A percentile compares a stretch with the other conserved stretches of the same genome.
phyloP scores from a whole-genome alignment of 2,888 invertebrate species.

The Emmelina monodactyla region DNA sequence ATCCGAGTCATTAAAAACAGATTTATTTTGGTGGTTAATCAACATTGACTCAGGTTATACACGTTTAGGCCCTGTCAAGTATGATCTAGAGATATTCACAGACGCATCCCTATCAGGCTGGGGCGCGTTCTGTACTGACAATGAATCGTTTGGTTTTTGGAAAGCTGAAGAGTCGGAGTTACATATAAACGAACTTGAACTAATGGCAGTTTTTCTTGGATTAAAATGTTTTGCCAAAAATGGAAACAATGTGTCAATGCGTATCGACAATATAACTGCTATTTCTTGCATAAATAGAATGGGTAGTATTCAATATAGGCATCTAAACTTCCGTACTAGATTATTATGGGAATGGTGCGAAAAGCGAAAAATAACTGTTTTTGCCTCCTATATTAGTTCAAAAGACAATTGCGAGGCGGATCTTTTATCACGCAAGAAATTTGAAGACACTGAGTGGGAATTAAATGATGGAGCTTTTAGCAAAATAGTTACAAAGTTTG shows the following conservation, averaged over 20 bases:
- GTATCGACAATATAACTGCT: neutral
- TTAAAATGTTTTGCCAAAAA: neutral
- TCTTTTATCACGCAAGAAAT: neutral
- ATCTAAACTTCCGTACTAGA: neutral
- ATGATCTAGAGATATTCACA: neutral
- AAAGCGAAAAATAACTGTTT: neutral
- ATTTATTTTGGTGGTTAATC: neutral
- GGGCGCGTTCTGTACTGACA: neutral
- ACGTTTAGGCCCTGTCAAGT: neutral
- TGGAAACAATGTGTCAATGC: neutral
- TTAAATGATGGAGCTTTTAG: neutral
- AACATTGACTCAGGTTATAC: neutral
- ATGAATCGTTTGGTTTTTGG: neutral
- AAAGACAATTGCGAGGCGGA: neutral
- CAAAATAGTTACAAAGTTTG: neutral
- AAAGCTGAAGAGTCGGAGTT: neutral
- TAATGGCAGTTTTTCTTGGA: neutral
- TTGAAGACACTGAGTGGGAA: conserved; percentile 1
- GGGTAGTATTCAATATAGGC: neutral
- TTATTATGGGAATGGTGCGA: neutral
- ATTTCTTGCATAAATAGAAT: neutral
- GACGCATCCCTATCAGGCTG: neutral
- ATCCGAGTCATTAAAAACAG: neutral
- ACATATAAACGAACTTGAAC: neutral
- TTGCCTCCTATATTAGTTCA: neutral